phyloP scores from a whole-genome alignment of 2,888 invertebrate species.

The Thymelicus sylvestris region DNA sequence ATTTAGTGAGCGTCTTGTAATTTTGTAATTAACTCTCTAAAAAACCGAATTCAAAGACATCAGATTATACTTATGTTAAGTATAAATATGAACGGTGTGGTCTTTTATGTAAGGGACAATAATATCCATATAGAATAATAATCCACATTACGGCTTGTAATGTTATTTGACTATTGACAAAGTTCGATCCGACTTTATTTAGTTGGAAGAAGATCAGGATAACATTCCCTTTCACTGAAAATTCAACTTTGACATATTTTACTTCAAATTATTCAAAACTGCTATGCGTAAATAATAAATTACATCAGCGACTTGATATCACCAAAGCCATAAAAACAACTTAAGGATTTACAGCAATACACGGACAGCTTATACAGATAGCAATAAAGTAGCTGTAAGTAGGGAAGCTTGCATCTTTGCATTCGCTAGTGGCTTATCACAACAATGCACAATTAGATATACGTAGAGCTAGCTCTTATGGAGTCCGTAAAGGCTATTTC shows the following conservation, averaged over 20 bases:
- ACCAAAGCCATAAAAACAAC: constrained; percentile 1
- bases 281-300: background rate
- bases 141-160: no score
- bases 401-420: constrained; percentile 10
- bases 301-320: background rate
- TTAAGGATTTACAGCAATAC: constrained; percentile 3
- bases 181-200: no score
- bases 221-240: no score
- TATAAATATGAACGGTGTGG: no score
- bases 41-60: background rate
- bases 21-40: background rate
- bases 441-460: constrained; percentile 32
- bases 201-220: no score
- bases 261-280: no score
- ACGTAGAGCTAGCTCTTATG: constrained; percentile 11
- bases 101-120: no score
- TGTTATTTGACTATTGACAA: no score
- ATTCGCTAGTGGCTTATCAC: constrained; percentile 27
- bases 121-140: no score
- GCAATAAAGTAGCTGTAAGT: constrained; percentile 24
- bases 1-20: background rate
- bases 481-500: constrained; percentile 27
- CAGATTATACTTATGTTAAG: background rate
- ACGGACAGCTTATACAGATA: constrained; percentile 10
- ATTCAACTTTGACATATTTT: no score